These are phyloP conservation scores for Heliconius charithonia DNA, from an alignment of 2,888 invertebrate species.

Conservation along the genomic window DNA sequence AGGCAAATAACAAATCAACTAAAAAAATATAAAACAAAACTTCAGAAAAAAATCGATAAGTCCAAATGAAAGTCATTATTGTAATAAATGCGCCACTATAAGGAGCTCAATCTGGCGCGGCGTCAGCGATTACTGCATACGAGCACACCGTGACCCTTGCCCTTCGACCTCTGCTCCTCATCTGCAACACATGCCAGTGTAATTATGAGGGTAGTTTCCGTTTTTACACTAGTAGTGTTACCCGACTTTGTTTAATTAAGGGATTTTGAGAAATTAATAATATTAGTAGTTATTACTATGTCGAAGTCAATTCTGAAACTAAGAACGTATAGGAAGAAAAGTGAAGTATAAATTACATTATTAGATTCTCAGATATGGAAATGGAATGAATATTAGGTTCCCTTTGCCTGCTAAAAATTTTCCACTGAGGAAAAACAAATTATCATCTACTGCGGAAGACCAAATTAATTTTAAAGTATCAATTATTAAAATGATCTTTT, in stretches of 20 bases:
- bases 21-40: background rate
- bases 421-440: background rate
- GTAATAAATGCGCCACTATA: constrained; percentile 72
- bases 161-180: constrained; percentile 61
- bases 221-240: constrained; percentile 58
- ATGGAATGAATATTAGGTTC: background rate
- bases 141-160: constrained; percentile 64
- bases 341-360: too few relatives aligned
- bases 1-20: background rate
- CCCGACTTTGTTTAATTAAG: background rate
- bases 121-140: constrained; percentile 75
- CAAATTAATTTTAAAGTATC: background rate
- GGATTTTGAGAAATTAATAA: background rate
- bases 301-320: too few relatives aligned
- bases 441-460: background rate
- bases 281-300: background rate
- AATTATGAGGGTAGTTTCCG: constrained; percentile 74
- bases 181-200: constrained; percentile 80
- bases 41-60: constrained; percentile 48
- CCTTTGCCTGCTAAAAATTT: background rate
- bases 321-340: too few relatives aligned
- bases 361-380: too few relatives aligned
- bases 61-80: constrained; percentile 58
- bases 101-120: constrained; percentile 75
- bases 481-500: constrained; percentile 5